These are phyloP conservation scores for Threskiornis aethiopicus DNA, from an alignment of 2,797 vertebrate genomes.

Conservation along the genomic window DNA sequence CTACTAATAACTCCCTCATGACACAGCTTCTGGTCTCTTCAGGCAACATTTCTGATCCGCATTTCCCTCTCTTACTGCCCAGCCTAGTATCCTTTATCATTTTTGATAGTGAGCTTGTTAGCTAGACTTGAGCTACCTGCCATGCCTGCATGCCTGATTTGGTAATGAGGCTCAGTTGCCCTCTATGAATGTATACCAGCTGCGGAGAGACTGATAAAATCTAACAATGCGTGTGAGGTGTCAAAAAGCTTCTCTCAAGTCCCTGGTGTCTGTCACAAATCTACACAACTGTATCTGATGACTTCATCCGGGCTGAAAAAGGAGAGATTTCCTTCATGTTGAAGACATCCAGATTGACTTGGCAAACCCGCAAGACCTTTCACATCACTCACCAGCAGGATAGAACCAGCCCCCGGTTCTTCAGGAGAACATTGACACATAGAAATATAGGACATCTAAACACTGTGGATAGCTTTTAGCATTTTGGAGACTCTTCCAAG, in stretches of 20 bases:
- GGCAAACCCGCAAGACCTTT: neutral
- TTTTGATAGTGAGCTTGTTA: neutral
- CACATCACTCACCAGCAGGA: neutral
- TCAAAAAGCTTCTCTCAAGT: neutral
- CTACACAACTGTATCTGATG: neutral
- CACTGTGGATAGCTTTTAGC: neutral
- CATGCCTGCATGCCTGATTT: neutral
- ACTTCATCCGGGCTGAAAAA: neutral
- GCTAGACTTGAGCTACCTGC: neutral
- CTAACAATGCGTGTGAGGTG: accelerated
- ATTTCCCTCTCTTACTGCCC: neutral
- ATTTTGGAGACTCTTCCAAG: neutral
- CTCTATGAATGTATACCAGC: neutral
- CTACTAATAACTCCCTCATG: neutral
- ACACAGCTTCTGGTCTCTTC: neutral
- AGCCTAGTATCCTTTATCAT: neutral
- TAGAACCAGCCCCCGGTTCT: accelerated
- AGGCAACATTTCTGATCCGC: neutral
- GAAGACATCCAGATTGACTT: neutral
- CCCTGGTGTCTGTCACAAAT: neutral
- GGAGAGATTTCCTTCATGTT: neutral
- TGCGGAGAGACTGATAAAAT: neutral
- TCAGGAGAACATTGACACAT: neutral
- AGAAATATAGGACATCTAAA: neutral
- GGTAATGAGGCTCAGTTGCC: neutral